These are phyloP conservation scores for Microcebus murinus DNA, from an alignment of 2,113 vertebrate genomes.

Conservation along the genomic window DNA sequence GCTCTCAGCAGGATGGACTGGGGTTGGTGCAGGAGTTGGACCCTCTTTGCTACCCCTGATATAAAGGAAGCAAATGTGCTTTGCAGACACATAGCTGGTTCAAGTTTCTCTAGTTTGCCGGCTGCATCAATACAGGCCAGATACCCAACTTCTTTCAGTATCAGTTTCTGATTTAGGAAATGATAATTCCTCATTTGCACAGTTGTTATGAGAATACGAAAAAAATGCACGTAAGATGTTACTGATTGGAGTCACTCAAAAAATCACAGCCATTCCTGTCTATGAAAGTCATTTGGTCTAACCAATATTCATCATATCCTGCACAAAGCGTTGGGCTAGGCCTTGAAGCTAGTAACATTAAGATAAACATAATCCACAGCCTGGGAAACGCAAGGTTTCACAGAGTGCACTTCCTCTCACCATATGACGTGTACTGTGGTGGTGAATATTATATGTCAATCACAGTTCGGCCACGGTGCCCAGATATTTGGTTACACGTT, in stretches of 20 bases:
- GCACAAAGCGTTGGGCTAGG: neutral
- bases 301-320: neutral
- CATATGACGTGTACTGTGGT: too few relatives aligned
- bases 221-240: neutral
- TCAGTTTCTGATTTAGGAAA: slow-evolving; percentile 22
- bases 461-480: neutral
- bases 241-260: neutral
- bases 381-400: neutral
- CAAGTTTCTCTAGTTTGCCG: neutral
- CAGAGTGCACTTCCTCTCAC: neutral
- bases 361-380: neutral
- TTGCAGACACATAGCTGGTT: neutral
- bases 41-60: neutral
- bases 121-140: neutral
- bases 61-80: neutral
- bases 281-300: neutral
- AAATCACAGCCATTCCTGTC: neutral
- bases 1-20: neutral
- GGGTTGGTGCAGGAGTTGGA: accelerated
- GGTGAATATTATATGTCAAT: neutral
- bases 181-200: neutral
- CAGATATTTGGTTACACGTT: neutral
- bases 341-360: neutral
- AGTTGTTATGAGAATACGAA: neutral
- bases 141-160: neutral